A percentile compares a stretch with the other conserved stretches of the same genome.
Conservation (phyloP, 2,797 vertebrate genomes). For the Lophius americanus region DNA sequence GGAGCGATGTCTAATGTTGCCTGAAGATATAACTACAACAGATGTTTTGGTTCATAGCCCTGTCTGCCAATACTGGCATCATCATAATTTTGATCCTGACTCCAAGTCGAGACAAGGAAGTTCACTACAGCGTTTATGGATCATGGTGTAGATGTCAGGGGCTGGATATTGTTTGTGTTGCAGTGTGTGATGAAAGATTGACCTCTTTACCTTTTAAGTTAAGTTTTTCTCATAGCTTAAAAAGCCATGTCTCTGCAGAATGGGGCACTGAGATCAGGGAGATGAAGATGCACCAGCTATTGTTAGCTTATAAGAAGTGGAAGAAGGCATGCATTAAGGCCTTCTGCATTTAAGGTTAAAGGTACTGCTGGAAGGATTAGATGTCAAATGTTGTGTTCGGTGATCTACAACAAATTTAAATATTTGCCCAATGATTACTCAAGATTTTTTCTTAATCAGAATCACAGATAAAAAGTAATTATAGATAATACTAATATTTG, state of each 20-base stretch:
- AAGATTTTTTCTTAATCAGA: neutral
- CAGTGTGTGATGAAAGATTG: conserved; percentile 29
- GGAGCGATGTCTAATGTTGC: conserved; percentile 35
- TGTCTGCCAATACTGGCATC: conserved; percentile 13
- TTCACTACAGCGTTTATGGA: conserved; percentile 22
- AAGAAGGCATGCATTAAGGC: neutral
- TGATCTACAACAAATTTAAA: neutral
- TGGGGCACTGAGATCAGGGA: neutral
- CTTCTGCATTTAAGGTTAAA: neutral
- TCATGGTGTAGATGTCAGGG: conserved; percentile 19
- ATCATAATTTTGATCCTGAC: conserved; percentile 14
- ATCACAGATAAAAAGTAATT: too few relatives aligned
- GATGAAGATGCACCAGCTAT: neutral
- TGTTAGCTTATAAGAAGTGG: neutral
- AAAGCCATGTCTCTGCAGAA: neutral
- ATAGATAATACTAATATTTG: too few relatives aligned
- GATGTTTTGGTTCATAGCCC: conserved; percentile 55
- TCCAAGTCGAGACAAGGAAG: conserved; percentile 31
- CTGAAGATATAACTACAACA: conserved; percentile 43
- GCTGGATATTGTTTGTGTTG: conserved; percentile 10
- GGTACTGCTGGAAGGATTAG: neutral
- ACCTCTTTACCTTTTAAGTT: conserved; percentile 25
- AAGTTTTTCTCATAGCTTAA: neutral
- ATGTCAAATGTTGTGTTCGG: neutral
- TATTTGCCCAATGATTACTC: neutral